Evolutionary conservation across 2,888 invertebrate genomes (phyloP), one percentile per base, ranked within the genome.

Genomic region (Idaea straminata): DNA sequence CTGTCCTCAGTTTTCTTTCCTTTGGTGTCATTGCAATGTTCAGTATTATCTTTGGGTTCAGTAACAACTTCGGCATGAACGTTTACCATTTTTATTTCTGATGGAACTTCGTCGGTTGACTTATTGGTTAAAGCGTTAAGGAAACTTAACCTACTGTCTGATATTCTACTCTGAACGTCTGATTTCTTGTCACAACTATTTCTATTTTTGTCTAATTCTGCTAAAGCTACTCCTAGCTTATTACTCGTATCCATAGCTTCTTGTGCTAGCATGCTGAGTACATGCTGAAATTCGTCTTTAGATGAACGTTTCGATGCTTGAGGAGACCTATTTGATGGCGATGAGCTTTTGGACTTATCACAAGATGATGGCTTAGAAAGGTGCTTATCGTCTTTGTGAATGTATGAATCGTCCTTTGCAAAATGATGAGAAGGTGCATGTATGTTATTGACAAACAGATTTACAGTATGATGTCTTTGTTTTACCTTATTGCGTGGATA

Each of bases 181-280:
- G 83, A 81, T 72, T 84, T 86, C 71, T 85, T 88, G 57, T 92
- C 91, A 70, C 79, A 82, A 74, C 85, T 88, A 70, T 89, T 88
- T 72, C 89, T 87, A 79, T 92, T 92, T 79, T 90, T 89, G 72
- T 91, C 91, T 77, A 95, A 79, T 80, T 95, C 94, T 60, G 94
- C 93, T 79, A 96, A 86, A 70, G 96, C 96, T 71, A 94, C 94
- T n/a, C 94, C 95, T 76, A 95, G 83, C 75, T 95, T 94, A 72
- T 95, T 95, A 79, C 95, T 96, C 61, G 96, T 95, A 79, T 96
- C 95, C 88, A 95, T 94, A 15, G 96, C 96, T 92, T 96, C 96
- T 79, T 94, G 94, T 13, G 96, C 96, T 68, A 96, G 93, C 82
- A 95, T 95, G 76, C 95, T 95, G 63, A 96, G 88, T 57, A 96